These are phyloP conservation scores for Papilio polytes DNA, from an alignment of 1,140 invertebrate genomes.

Conservation along the genomic window DNA sequence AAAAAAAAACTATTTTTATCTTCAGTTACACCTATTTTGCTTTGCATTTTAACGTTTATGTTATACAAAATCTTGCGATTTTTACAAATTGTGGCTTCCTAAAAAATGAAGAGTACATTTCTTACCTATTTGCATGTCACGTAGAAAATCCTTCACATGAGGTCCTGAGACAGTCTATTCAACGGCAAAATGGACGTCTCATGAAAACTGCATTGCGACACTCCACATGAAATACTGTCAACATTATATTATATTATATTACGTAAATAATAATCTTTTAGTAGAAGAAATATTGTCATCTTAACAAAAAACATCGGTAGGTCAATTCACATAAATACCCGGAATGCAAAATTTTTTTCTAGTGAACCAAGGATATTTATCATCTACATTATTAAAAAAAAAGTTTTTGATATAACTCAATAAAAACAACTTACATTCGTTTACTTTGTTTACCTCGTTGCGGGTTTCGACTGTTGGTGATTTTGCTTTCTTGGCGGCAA, in stretches of 20 bases:
- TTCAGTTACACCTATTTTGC: too few relatives aligned
- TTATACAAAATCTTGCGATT: too few relatives aligned
- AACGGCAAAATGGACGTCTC: slow-evolving; percentile 34
- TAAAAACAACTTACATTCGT: slow-evolving; percentile 49
- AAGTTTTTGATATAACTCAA: neutral
- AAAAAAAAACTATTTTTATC: too few relatives aligned
- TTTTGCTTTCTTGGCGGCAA: slow-evolving; percentile 54
- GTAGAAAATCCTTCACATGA: neutral
- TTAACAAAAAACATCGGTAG: too few relatives aligned
- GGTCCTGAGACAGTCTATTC: neutral
- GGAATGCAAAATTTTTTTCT: too few relatives aligned
- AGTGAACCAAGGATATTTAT: too few relatives aligned
- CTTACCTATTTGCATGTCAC: slow-evolving; percentile 19
- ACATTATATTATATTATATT: neutral
- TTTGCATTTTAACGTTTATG: too few relatives aligned
- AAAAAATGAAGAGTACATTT: neutral
- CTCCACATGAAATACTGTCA: slow-evolving; percentile 44
- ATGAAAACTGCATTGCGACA: slow-evolving; percentile 48
- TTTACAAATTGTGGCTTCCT: neutral
- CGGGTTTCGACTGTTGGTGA: slow-evolving; percentile 43
- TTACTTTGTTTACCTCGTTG: slow-evolving; percentile 42
- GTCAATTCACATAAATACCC: too few relatives aligned
- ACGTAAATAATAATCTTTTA: too few relatives aligned
- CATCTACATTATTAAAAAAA: too few relatives aligned
- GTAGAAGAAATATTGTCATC: too few relatives aligned